Conservation (phyloP, 1,140 invertebrate genomes). For the Bombus difficillimus region DNA sequence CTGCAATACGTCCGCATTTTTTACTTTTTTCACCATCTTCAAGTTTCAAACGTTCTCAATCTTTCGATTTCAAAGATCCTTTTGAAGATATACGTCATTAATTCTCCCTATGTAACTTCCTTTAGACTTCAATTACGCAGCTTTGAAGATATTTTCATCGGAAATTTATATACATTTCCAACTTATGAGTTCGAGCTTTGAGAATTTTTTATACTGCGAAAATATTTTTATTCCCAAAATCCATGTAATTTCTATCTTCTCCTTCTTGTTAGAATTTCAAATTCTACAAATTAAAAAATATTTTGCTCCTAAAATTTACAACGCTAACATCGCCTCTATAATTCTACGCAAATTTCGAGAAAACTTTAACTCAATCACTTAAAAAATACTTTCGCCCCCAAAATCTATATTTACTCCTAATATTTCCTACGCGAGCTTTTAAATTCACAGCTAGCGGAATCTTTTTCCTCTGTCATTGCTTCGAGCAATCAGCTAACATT, state of each 20-base stretch:
- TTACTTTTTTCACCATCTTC: fast-evolving
- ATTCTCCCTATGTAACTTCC: too few relatives aligned
- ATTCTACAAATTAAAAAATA: not conserved
- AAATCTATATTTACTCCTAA: too few relatives aligned
- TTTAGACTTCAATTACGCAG: too few relatives aligned
- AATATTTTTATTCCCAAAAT: not conserved
- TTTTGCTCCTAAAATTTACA: not conserved
- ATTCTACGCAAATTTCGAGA: too few relatives aligned
- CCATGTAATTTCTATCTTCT: not conserved
- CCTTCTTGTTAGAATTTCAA: not conserved
- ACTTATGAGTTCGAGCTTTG: not conserved
- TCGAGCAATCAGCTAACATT: not conserved
- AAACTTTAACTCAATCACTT: too few relatives aligned
- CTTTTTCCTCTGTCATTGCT: not conserved
- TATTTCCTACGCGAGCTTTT: not conserved
- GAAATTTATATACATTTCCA: too few relatives aligned
- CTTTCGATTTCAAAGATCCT: not conserved
- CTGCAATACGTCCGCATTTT: too few relatives aligned
- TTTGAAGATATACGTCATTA: too few relatives aligned
- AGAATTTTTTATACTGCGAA: not conserved
- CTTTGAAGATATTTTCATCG: too few relatives aligned
- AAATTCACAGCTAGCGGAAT: not conserved
- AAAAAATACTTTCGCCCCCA: too few relatives aligned
- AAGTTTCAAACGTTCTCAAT: not conserved
- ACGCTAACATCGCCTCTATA: too few relatives aligned